Percentiles rank a stretch among this genome's conserved stretches.
Conservation (phyloP, 2,888 invertebrate genomes). For the Drosophila buzzatii region DNA sequence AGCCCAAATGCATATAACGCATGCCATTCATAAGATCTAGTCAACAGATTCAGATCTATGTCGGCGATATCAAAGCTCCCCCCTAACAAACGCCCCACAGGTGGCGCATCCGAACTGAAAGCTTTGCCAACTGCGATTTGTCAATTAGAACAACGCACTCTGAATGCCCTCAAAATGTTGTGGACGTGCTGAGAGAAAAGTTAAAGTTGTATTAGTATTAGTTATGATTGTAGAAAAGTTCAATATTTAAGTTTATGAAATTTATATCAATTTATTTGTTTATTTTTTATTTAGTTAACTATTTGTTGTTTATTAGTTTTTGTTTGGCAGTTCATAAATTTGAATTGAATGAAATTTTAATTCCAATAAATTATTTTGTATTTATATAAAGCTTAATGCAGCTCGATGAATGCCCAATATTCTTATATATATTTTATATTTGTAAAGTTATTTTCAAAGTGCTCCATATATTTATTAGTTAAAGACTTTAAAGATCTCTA, state of each 20-base stretch:
- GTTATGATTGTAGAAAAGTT: background rate
- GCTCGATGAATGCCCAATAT: too few relatives aligned
- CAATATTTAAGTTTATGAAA: background rate
- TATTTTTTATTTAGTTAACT: too few relatives aligned
- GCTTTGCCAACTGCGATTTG: background rate
- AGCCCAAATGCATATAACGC: slow-evolving; percentile 66
- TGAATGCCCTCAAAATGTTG: slow-evolving; percentile 23
- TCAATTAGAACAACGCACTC: slow-evolving; percentile 12
- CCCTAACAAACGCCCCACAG: slow-evolving; percentile 60
- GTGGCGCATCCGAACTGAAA: slow-evolving; percentile 58
- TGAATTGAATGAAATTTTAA: too few relatives aligned
- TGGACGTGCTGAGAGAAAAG: rapidly evolving
- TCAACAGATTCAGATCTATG: slow-evolving; percentile 61
- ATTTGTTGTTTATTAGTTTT: too few relatives aligned
- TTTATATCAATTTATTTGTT: too few relatives aligned
- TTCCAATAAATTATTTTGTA: too few relatives aligned
- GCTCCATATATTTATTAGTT: too few relatives aligned
- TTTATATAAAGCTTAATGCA: too few relatives aligned
- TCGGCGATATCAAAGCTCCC: slow-evolving; percentile 73
- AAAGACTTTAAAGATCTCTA: too few relatives aligned
- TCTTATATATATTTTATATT: too few relatives aligned
- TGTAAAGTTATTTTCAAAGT: too few relatives aligned
- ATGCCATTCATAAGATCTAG: slow-evolving; percentile 63
- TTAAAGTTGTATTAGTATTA: background rate
- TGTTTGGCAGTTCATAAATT: too few relatives aligned